A percentile compares a stretch with the other conserved stretches of the same genome.
These are phyloP conservation scores for Acromyrmex charruanus DNA, from an alignment of 1,140 invertebrate species.

Conservation along the genomic window DNA sequence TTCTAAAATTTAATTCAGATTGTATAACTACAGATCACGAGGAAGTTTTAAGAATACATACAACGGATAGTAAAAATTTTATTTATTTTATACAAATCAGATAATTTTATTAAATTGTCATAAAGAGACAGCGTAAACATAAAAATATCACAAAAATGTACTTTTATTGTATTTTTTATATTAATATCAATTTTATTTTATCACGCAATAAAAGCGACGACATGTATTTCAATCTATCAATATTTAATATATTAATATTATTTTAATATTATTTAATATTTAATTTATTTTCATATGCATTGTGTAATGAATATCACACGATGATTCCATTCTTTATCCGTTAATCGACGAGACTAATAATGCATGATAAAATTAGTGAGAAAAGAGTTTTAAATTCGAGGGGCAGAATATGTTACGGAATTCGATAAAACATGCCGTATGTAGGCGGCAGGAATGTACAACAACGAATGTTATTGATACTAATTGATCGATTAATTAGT, in stretches of 20 bases:
- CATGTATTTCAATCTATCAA: slow-evolving; percentile 3
- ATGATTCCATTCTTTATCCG: slow-evolving; percentile 36
- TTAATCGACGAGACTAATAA: slow-evolving; percentile 13
- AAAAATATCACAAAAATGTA: neutral
- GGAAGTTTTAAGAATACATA: neutral
- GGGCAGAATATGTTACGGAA: slow-evolving; percentile 27
- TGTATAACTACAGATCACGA: neutral
- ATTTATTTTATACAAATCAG: neutral
- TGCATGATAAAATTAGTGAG: slow-evolving; percentile 33
- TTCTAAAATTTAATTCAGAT: slow-evolving; percentile 32
- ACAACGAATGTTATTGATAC: slow-evolving; percentile 48
- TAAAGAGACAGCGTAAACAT: no score
- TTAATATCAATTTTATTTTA: slow-evolving; percentile 6
- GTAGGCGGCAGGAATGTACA: slow-evolving; percentile 15
- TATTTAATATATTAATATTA: slow-evolving; percentile 20
- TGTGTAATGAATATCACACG: neutral
- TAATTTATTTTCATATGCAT: neutral
- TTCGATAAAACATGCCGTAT: slow-evolving; percentile 22
- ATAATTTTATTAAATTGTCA: slow-evolving; percentile 20
- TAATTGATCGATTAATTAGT: slow-evolving; percentile 52
- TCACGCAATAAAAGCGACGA: neutral
- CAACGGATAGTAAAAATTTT: neutral
- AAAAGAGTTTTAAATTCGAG: slow-evolving; percentile 23
- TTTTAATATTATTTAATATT: slow-evolving; percentile 31
- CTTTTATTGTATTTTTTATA: neutral